Conservation (phyloP, 2,888 invertebrate genomes). For the Polietes domitor region DNA sequence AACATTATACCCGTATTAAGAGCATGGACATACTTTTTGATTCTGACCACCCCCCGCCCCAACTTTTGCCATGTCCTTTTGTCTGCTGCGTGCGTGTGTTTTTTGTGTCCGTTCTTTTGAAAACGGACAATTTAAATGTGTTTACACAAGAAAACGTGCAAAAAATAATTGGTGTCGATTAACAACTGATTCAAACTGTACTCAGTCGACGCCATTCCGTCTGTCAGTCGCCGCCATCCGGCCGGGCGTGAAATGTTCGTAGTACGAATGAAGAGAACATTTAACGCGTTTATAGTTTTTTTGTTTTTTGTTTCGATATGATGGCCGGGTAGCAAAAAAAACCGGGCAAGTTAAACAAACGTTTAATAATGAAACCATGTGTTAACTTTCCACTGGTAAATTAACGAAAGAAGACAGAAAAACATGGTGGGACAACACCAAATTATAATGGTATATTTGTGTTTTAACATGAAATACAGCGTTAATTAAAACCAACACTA, state of each 20-base stretch:
- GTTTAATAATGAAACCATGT: slow-evolving; percentile 39
- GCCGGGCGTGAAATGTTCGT: slow-evolving; percentile 21
- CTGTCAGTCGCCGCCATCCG: neutral
- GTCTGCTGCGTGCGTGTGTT: slow-evolving; percentile 1
- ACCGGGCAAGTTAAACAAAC: slow-evolving; percentile 31
- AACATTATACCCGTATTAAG: slow-evolving; percentile 51
- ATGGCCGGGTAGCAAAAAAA: neutral
- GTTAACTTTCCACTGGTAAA: slow-evolving; percentile 42
- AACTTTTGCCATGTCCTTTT: neutral
- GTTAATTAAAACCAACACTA: slow-evolving; percentile 44
- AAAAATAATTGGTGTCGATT: slow-evolving; percentile 59
- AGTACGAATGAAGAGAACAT: slow-evolving; percentile 24
- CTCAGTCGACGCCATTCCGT: neutral
- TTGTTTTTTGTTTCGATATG: neutral
- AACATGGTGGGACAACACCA: slow-evolving; percentile 2
- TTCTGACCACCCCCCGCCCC: neutral
- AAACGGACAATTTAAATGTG: slow-evolving; percentile 57
- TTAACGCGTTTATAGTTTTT: slow-evolving; percentile 13
- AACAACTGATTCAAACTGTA: slow-evolving; percentile 57
- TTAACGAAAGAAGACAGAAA: neutral
- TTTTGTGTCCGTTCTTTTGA: slow-evolving; percentile 43
- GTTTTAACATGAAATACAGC: slow-evolving; percentile 38
- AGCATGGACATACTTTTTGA: neutral
- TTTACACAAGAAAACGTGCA: slow-evolving; percentile 61
- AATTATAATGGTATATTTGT: slow-evolving; percentile 41